A percentile compares a stretch with the other conserved stretches of the same genome.
These are phyloP conservation scores for Falcaria lacertinaria DNA, from an alignment of 2,888 invertebrate genomes.

Conservation along the genomic window DNA sequence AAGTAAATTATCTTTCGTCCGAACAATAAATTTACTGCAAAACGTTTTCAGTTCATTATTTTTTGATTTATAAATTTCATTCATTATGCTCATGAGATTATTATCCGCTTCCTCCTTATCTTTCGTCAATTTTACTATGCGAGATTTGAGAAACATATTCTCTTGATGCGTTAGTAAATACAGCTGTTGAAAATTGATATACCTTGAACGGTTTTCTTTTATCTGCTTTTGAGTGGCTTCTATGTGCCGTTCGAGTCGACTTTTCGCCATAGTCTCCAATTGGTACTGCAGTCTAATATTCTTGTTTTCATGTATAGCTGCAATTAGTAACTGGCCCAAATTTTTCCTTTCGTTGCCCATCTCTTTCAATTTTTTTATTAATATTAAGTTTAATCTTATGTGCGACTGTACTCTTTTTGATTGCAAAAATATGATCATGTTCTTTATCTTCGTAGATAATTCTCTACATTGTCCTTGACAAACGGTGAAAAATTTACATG, in stretches of 20 bases:
- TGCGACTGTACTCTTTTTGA: constrained; percentile 10
- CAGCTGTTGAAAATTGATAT: constrained; percentile 56
- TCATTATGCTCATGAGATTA: constrained; percentile 48
- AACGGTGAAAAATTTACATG: constrained; percentile 14
- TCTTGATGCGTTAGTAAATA: constrained; percentile 59
- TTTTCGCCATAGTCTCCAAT: constrained; percentile 51
- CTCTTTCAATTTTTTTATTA: constrained; percentile 52
- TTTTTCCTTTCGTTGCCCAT: constrained; percentile 48
- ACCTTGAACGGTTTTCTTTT: constrained; percentile 50
- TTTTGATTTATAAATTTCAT: constrained; percentile 52
- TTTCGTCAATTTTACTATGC: constrained; percentile 42
- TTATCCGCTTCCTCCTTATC: constrained; percentile 53
- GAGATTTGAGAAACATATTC: constrained; percentile 52
- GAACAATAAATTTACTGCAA: constrained; percentile 56
- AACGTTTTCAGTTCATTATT: constrained; percentile 51
- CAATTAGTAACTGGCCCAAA: constrained; percentile 44
- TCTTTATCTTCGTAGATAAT: constrained; percentile 4
- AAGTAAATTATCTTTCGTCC: constrained; percentile 47
- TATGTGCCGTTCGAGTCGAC: constrained; percentile 42
- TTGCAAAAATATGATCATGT: neutral
- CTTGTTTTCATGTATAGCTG: constrained; percentile 60
- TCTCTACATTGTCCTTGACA: neutral
- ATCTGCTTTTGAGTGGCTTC: constrained; percentile 50
- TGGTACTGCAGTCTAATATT: constrained; percentile 50
- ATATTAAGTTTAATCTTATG: constrained; percentile 27